Evolutionary conservation across 2,888 invertebrate species (phyloP).

Genomic region (Eristalinus aeneus): DNA sequence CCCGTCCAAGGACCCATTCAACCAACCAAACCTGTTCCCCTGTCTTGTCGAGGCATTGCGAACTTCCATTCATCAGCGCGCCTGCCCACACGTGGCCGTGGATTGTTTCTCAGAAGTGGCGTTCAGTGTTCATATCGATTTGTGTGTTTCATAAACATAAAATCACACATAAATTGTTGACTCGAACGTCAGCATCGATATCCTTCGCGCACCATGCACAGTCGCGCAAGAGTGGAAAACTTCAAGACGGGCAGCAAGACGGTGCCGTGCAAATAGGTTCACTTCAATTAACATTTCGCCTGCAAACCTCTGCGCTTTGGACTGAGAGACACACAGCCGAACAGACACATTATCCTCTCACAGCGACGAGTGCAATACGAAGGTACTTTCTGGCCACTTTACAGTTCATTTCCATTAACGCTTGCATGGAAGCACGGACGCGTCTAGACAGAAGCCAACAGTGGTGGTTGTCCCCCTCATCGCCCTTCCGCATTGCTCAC

Average conservation of each 20-base stretch:
- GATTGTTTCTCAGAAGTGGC: slow-evolving; percentile 65
- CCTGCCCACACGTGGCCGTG: slow-evolving; percentile 6
- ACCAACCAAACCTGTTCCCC: background rate
- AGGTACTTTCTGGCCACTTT: slow-evolving; percentile 69
- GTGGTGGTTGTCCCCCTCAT: background rate
- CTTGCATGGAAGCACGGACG: slow-evolving; percentile 68
- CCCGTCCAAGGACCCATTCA: background rate
- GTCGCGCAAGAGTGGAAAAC: slow-evolving; percentile 13
- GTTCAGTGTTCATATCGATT: slow-evolving; percentile 66
- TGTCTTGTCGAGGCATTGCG: slow-evolving; percentile 19
- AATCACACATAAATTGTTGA: slow-evolving; percentile 62
- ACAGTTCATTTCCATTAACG: slow-evolving; percentile 71
- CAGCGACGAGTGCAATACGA: slow-evolving; percentile 26
- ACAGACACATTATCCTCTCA: slow-evolving; percentile 32
- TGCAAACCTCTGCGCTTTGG: slow-evolving; percentile 34
- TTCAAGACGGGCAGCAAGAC: background rate
- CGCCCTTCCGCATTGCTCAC: background rate
- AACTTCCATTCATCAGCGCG: slow-evolving; percentile 11
- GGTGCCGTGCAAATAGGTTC: slow-evolving; percentile 64
- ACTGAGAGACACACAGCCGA: slow-evolving; percentile 14
- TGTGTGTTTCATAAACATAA: slow-evolving; percentile 57
- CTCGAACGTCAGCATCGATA: slow-evolving; percentile 30
- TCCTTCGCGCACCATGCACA: slow-evolving; percentile 30
- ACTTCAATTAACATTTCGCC: slow-evolving; percentile 69
- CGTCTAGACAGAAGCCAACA: slow-evolving; percentile 68